Evolutionary conservation across 2,113 vertebrate species (phyloP).

Genomic region (Scomber japonicus): DNA sequence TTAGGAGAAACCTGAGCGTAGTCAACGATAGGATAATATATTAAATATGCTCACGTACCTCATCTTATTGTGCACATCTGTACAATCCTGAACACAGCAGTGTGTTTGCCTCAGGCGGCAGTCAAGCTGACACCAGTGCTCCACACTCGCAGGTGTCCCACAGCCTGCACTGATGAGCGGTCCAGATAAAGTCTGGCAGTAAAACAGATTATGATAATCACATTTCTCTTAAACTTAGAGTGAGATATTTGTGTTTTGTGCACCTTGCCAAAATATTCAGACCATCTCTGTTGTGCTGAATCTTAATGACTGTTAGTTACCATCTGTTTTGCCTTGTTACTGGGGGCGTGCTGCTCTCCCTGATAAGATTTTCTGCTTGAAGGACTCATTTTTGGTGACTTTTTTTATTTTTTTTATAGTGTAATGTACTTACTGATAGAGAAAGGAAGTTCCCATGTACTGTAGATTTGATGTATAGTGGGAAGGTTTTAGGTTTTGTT

Average conservation of each 20-base stretch:
- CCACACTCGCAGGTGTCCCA: neutral
- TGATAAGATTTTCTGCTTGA: neutral
- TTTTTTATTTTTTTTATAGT: neutral
- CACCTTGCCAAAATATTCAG: neutral
- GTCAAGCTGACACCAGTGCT: too few species aligned
- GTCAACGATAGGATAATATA: too few species aligned
- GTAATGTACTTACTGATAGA: neutral
- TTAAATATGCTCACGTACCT: neutral
- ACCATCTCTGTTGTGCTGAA: too few species aligned
- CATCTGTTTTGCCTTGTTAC: neutral
- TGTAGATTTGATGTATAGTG: too few species aligned
- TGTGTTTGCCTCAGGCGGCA: neutral
- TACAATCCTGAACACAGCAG: neutral
- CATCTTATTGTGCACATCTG: neutral
- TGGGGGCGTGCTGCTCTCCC: too few species aligned
- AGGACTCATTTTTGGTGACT: neutral
- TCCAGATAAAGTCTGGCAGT: neutral
- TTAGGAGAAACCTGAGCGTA: neutral
- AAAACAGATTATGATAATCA: neutral
- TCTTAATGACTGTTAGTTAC: neutral
- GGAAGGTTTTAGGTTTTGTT: too few species aligned
- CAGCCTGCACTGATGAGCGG: neutral
- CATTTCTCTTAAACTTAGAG: neutral
- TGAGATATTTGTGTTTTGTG: neutral
- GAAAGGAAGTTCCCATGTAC: neutral